Evolutionary conservation across 2,113 vertebrate genomes (phyloP).

Genomic region (Electrona antarctica): DNA sequence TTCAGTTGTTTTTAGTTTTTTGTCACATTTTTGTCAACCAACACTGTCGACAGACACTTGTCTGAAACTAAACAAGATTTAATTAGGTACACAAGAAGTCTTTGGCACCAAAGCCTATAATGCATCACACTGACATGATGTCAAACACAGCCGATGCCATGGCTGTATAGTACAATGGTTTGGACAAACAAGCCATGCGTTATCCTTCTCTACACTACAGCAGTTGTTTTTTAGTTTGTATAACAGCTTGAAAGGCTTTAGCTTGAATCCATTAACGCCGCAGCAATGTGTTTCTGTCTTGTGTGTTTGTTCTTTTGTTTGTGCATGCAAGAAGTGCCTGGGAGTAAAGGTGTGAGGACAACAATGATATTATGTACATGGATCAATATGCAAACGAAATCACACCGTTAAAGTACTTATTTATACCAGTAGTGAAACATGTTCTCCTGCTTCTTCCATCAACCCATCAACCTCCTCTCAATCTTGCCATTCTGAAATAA

Average conservation of each 20-base stretch:
- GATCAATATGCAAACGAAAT: background rate
- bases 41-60: too few relatives aligned
- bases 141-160: background rate
- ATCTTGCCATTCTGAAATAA: background rate
- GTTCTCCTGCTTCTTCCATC: background rate
- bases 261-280: background rate
- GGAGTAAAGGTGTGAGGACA: background rate
- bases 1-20: too few relatives aligned
- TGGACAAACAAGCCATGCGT: too few relatives aligned
- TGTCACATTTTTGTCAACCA: too few relatives aligned
- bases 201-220: too few relatives aligned
- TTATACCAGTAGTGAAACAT: background rate
- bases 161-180: too few relatives aligned
- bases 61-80: too few relatives aligned
- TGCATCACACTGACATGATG: background rate
- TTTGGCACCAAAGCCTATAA: slow-evolving; percentile 25
- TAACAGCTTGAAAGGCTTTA: background rate
- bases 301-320: too few relatives aligned
- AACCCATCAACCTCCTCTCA: background rate
- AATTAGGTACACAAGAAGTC: background rate
- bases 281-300: too few relatives aligned
- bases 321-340: too few relatives aligned
- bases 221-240: too few relatives aligned
- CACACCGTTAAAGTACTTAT: slow-evolving; percentile 4
- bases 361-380: background rate